phyloP scores from a whole-genome alignment of 2,797 vertebrate genomes.

The Paramormyrops hopkinsi region DNA sequence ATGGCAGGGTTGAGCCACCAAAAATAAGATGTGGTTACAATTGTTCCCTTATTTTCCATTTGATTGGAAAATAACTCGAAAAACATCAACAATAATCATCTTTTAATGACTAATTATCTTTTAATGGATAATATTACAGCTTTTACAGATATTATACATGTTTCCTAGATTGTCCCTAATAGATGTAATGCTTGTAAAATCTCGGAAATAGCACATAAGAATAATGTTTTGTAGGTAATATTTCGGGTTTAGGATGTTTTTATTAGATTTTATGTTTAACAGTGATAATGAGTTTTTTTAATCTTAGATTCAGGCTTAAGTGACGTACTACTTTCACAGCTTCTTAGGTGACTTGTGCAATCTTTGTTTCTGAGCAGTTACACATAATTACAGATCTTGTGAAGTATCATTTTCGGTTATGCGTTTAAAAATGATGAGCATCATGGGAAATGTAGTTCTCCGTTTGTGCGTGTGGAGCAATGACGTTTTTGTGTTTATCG shows the following conservation, averaged over 20 bases:
- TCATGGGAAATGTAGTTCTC: constrained; percentile 30
- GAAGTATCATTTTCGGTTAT: not conserved
- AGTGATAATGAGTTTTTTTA: not conserved
- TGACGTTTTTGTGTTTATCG: constrained; percentile 32
- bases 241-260: not conserved
- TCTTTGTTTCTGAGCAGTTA: not conserved
- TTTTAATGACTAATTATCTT: not conserved
- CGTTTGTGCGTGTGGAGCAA: constrained; percentile 4
- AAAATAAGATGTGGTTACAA: not conserved
- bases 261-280: not conserved
- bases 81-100: not conserved
- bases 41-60: not conserved
- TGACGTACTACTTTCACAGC: not conserved
- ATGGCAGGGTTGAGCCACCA: not conserved
- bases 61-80: not conserved
- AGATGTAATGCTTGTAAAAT: not conserved
- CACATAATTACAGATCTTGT: not conserved
- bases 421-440: not conserved
- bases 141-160: not conserved
- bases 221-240: not conserved
- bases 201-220: not conserved
- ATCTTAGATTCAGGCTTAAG: not conserved
- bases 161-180: not conserved
- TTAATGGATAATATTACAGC: not conserved
- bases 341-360: not conserved